Evolutionary conservation across 2,113 vertebrate species (phyloP), one percentile per base, ranked within the genome.

Genomic region (Shinisaurus crocodilurus): DNA sequence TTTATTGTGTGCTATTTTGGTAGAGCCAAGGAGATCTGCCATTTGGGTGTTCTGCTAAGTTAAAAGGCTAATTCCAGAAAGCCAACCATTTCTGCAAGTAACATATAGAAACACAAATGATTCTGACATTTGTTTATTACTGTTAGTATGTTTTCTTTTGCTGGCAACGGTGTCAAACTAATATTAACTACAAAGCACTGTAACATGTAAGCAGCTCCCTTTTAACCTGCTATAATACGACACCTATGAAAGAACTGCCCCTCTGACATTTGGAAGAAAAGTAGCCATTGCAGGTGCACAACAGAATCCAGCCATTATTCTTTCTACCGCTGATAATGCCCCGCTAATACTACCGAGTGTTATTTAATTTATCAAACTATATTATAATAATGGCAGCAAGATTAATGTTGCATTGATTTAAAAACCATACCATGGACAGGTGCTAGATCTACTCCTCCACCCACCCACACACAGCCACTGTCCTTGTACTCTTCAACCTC

Each of bases 371-470:
- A 57, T 84, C 34, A 77, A 65, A 18, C 9, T 37, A 6, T 37
- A 89, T 77, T 85, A 90, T 83, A 76, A 85, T 37, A 40, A 20
- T 3, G 60, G 25, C 45, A 76, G 60, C 9, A 50, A 85, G 72
- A 90, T 69, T 63, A 85, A 84, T 85, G 34, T 29, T 77, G 40
- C 45, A 54, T 89, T 84, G 69, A 65, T 37, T 89, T 76, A 65
- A 77, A 76, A 76, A 57, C 65, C 57, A 9, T 13, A 27, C 18
- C 43, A 63, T n/a, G 13, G 40, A 23, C 88, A 89, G 82, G 72
- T 90, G 82, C 82, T 77, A 16, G 15, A 29, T 77, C 48, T 79
- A 37, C 16, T 85, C 50, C 3, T 65, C 57, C 82, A 40, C 88
- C 57, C 82, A 40, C 88, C 88, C 88, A 50, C 88, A 8, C 70